A percentile compares a stretch with the other conserved stretches of the same genome.
phyloP scores from a whole-genome alignment of 2,888 invertebrate genomes.

The Scaptomyza caliginosa region DNA sequence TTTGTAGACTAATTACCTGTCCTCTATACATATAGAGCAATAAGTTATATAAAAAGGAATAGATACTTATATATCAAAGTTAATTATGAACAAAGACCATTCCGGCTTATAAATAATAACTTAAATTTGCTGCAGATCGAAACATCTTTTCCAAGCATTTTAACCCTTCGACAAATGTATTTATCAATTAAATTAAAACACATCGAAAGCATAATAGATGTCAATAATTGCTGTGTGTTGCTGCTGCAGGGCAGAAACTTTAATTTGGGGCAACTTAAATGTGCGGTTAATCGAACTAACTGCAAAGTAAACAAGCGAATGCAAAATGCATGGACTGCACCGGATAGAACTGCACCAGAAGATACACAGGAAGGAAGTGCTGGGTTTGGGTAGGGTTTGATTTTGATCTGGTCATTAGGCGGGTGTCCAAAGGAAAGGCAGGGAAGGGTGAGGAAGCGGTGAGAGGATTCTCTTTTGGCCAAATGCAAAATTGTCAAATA shows the following conservation, averaged over 20 bases:
- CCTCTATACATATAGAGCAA: too few relatives aligned
- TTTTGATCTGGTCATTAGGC: conserved; percentile 57
- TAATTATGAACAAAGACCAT: too few relatives aligned
- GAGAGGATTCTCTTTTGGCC: conserved; percentile 47
- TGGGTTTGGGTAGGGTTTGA: not conserved
- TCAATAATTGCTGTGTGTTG: conserved; percentile 4
- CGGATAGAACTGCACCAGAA: conserved; percentile 43
- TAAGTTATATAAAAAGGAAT: too few relatives aligned
- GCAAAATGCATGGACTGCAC: conserved; percentile 48
- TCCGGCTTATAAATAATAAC: too few relatives aligned
- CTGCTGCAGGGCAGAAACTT: conserved; percentile 2
- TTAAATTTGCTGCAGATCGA: too few relatives aligned
- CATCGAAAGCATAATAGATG: not conserved
- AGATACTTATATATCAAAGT: too few relatives aligned
- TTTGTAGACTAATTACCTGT: too few relatives aligned
- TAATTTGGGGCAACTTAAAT: conserved; percentile 49
- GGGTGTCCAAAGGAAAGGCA: conserved; percentile 1
- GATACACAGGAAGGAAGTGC: conserved; percentile 55
- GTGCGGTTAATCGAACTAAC: conserved; percentile 67
- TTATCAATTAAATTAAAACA: not conserved
- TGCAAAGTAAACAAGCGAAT: conserved; percentile 58
- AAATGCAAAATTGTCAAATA: conserved; percentile 80
- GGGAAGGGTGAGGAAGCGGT: not conserved
- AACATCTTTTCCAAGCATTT: not conserved
- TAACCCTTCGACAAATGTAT: not conserved